Conservation (phyloP, 2,888 invertebrate genomes). For the Agriotes lineatus region DNA sequence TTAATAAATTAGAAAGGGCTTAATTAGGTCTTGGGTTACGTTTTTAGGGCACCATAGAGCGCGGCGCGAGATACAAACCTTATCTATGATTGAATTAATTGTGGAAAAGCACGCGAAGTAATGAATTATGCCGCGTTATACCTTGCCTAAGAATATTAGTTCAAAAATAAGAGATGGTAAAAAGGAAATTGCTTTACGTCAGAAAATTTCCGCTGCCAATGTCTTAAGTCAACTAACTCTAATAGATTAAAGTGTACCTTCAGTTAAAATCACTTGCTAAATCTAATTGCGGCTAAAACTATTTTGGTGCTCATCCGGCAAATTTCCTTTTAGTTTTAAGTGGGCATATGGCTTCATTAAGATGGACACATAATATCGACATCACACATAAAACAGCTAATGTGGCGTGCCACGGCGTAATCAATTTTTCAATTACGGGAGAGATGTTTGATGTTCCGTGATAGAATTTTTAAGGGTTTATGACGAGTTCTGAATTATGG, state of each 20-base stretch:
- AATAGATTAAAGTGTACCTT: too few species aligned
- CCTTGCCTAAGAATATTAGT: background rate
- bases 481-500: background rate
- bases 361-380: background rate
- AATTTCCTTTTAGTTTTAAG: too few species aligned
- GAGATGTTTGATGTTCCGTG: slow-evolving; percentile 18
- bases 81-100: slow-evolving; percentile 13
- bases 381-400: background rate
- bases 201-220: background rate
- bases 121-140: background rate
- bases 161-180: background rate
- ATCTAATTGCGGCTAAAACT: too few species aligned
- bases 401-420: slow-evolving; percentile 11
- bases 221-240: background rate
- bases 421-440: slow-evolving; percentile 22
- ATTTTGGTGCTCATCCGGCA: too few species aligned
- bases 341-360: background rate
- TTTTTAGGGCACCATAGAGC: background rate
- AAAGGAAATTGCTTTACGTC: background rate
- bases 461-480: slow-evolving; percentile 12
- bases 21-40: background rate
- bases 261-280: too few species aligned
- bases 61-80: background rate
- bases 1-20: background rate
- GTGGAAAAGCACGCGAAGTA: background rate